These are phyloP conservation scores for Dolichotis patagonum DNA, from an alignment of 2,113 vertebrate genomes.

Conservation along the genomic window DNA sequence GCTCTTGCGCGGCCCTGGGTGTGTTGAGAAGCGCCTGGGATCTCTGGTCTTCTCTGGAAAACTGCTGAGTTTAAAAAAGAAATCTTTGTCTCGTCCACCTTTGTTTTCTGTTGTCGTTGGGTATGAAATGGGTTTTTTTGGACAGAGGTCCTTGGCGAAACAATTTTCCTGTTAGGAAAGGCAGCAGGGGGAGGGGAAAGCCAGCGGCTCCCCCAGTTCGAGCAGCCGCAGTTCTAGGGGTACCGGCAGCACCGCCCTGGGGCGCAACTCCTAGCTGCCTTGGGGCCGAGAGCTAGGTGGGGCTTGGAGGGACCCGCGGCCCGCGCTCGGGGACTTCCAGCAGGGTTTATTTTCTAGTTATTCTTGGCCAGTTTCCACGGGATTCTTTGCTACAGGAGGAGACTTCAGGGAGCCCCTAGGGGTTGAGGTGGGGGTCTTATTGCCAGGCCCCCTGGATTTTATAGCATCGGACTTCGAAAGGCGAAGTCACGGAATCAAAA, in stretches of 20 bases:
- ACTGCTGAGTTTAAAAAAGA: neutral
- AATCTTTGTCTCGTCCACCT: rapidly evolving
- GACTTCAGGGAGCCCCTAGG: constrained; percentile 51
- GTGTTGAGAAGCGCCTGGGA: too few relatives aligned
- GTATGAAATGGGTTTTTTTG: neutral
- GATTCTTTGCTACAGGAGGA: constrained; percentile 84
- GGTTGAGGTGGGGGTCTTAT: constrained; percentile 55
- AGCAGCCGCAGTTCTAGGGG: neutral
- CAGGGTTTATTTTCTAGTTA: constrained; percentile 85
- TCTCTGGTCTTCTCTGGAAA: neutral
- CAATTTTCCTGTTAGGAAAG: neutral
- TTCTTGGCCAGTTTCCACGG: constrained; percentile 84
- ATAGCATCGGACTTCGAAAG: constrained; percentile 77
- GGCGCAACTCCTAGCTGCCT: neutral
- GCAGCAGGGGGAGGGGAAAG: neutral
- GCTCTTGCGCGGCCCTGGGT: neutral
- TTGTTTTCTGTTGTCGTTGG: neutral
- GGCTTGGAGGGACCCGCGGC: constrained; percentile 6
- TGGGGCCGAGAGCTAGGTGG: neutral
- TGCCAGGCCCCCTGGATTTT: constrained; percentile 78
- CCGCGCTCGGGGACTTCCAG: constrained; percentile 35
- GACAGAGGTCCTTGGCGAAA: neutral
- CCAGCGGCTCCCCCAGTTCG: neutral
- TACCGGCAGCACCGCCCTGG: rapidly evolving
- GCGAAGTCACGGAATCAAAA: constrained; percentile 86